phyloP scores from a whole-genome alignment of 2,113 vertebrate species.

The Lophochroa leadbeateri region DNA sequence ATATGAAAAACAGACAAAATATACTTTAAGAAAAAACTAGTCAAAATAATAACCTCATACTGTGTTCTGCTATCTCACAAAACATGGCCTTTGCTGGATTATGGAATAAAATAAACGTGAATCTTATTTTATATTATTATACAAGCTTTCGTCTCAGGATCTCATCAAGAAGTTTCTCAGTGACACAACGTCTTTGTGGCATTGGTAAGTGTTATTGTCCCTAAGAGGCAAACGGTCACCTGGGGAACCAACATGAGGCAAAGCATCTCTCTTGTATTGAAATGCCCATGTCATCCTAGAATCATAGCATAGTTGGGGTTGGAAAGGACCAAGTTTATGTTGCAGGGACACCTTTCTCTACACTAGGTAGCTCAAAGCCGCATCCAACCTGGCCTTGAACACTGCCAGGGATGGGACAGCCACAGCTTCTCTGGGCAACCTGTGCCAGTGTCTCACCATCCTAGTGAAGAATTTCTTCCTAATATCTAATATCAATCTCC shows the following conservation, averaged over 20 bases:
- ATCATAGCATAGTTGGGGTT: neutral
- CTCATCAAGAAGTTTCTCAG: neutral
- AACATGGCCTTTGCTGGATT: neutral
- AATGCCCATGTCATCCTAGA: neutral
- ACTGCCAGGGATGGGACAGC: neutral
- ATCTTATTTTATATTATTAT: neutral
- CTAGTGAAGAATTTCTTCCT: neutral
- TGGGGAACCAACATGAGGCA: neutral
- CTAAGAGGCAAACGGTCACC: neutral
- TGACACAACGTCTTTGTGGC: neutral
- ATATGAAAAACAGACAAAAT: neutral
- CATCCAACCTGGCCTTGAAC: neutral
- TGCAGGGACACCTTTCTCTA: neutral
- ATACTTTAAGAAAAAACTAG: neutral
- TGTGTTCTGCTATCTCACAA: neutral
- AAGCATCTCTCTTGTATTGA: neutral
- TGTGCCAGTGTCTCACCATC: neutral
- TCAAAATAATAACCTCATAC: constrained; percentile 19
- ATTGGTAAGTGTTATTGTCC: neutral
- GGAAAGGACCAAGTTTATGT: neutral
- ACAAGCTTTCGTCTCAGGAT: neutral
- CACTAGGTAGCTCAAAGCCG: neutral
- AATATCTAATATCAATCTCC: neutral
- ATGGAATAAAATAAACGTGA: constrained; percentile 6
- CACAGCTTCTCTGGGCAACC: neutral